These are phyloP conservation scores for Sphyrna mokarran DNA, from an alignment of 2,113 vertebrate genomes.

Conservation along the genomic window DNA sequence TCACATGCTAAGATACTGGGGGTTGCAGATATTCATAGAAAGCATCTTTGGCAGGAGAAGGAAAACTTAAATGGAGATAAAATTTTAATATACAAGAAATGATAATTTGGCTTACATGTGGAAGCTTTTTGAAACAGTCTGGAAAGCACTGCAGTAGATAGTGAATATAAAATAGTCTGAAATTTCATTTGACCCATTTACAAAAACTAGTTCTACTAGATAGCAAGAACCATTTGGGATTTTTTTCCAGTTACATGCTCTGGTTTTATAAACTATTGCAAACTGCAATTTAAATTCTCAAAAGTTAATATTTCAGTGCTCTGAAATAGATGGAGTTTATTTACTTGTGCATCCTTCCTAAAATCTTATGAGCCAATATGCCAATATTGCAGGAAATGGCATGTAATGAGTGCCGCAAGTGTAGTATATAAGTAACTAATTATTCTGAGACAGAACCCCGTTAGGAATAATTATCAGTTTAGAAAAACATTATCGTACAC, in stretches of 20 bases:
- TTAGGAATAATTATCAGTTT: slow-evolving; percentile 4
- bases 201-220: not conserved
- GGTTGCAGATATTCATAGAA: not conserved
- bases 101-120: not conserved
- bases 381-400: not conserved
- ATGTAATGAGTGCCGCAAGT: not conserved
- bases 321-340: not conserved
- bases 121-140: not conserved
- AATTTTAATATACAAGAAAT: not conserved
- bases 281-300: not conserved
- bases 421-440: not conserved
- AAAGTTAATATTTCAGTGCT: not conserved
- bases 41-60: not conserved
- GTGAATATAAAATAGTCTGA: not conserved
- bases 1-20: not conserved
- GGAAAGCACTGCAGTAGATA: not conserved
- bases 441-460: not conserved
- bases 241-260: not conserved
- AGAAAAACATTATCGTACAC: not conserved
- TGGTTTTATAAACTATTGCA: not conserved
- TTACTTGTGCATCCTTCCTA: not conserved
- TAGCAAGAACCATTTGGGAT: not conserved
- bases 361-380: not conserved
- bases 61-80: not conserved
- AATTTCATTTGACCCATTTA: not conserved